Evolutionary conservation across 2,888 invertebrate genomes (phyloP).

Genomic region (Stenoptilia bipunctidactyla): DNA sequence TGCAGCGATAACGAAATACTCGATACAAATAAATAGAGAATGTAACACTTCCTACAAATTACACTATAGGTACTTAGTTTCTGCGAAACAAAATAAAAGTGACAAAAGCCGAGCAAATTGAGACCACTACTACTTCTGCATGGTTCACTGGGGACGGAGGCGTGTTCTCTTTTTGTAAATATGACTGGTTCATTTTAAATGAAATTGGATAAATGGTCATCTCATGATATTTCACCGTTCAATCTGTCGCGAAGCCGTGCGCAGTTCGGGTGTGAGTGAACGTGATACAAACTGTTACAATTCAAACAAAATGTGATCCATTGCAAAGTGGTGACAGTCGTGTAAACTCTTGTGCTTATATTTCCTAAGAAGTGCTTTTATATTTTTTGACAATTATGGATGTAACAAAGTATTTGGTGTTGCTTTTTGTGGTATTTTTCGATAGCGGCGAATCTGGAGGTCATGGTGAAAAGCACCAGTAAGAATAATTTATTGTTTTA

Average conservation of each 20-base stretch:
- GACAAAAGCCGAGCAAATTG: conserved; percentile 21
- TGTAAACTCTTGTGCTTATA: too few species aligned
- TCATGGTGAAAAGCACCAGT: conserved; percentile 56
- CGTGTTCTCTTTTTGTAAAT: conserved; percentile 59
- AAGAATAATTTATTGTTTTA: too few species aligned
- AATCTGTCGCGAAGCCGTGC: conserved; percentile 41
- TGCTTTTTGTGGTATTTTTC: conserved; percentile 39
- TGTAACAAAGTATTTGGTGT: conserved; percentile 35
- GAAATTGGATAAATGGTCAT: conserved; percentile 70
- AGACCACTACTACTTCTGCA: conserved; percentile 23
- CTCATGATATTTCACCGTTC: conserved; percentile 54
- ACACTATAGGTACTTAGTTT: conserved; percentile 29
- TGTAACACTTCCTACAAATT: conserved; percentile 20
- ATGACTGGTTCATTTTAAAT: conserved; percentile 66
- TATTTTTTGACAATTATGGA: conserved; percentile 35
- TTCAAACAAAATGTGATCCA: conserved; percentile 47
- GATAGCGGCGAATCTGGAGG: conserved; percentile 48
- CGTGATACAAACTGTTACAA: neutral
- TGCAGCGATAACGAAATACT: conserved; percentile 51
- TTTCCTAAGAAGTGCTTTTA: too few species aligned
- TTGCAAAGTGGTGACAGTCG: conserved; percentile 21
- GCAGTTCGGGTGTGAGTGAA: neutral
- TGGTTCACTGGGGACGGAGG: conserved; percentile 32
- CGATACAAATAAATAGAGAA: conserved; percentile 42
- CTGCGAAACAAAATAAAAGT: conserved; percentile 25